Conservation (phyloP, 2,888 invertebrate species). For the Drosophila cognata region DNA sequence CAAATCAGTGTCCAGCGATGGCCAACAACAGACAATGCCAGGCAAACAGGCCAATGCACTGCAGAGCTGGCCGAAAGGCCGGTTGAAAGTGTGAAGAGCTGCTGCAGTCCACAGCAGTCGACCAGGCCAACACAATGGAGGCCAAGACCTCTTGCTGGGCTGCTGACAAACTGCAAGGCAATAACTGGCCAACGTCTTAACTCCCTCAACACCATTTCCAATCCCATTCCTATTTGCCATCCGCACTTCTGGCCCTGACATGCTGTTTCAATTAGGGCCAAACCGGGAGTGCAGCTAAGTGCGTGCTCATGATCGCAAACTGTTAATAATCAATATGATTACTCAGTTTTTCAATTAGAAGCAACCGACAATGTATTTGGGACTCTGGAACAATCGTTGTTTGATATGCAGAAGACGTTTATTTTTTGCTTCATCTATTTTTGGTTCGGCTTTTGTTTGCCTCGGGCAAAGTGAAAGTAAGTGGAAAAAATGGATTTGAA, state of each 20-base stretch:
- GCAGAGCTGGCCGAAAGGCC: conserved; percentile 2
- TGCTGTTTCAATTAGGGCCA: conserved; percentile 63
- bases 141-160: conserved; percentile 58
- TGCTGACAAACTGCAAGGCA: conserved; percentile 24
- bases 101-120: conserved; percentile 20
- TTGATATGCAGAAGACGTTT: conserved; percentile 66
- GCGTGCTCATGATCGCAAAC: conserved; percentile 57
- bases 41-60: background rate
- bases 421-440: background rate
- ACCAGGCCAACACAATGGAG: conserved; percentile 17
- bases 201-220: background rate
- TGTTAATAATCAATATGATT: conserved; percentile 59
- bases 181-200: conserved; percentile 9
- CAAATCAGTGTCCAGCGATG: conserved; percentile 31
- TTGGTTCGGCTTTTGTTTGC: conserved; percentile 37
- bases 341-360: conserved; percentile 68
- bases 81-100: conserved; percentile 30
- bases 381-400: conserved; percentile 34
- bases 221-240: background rate
- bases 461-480: conserved; percentile 65
- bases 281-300: conserved; percentile 48
- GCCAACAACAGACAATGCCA: conserved; percentile 9
- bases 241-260: conserved; percentile 15
- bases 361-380: conserved; percentile 29
- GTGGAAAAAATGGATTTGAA: conserved; percentile 37